Conservation (phyloP, 2,113 vertebrate genomes). For the Sapajus apella region DNA sequence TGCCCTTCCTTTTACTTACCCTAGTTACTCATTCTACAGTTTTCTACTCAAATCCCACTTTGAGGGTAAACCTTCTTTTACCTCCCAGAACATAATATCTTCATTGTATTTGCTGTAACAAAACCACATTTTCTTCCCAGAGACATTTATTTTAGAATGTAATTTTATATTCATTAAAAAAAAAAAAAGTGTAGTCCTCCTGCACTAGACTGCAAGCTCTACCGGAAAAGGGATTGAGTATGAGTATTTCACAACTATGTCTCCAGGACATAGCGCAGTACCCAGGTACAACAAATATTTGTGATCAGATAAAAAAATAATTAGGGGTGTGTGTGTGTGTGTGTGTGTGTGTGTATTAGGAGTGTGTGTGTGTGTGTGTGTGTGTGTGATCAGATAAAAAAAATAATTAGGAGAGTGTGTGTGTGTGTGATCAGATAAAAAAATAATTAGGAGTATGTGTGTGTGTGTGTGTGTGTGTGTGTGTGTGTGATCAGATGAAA, state of each 20-base stretch:
- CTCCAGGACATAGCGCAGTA: background rate
- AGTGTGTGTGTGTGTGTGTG: too few relatives aligned
- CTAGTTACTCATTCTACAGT: background rate
- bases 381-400: too few relatives aligned
- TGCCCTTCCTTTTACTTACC: background rate
- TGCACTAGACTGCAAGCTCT: background rate
- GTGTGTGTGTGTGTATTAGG: too few relatives aligned
- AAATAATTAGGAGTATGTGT: too few relatives aligned
- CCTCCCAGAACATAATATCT: background rate
- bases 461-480: too few relatives aligned
- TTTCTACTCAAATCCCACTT: constrained; percentile 30
- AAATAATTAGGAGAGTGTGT: too few relatives aligned
- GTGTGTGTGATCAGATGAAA: too few relatives aligned
- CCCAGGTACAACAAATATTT: background rate
- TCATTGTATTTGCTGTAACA: background rate
- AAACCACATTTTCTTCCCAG: background rate
- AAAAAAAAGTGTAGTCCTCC: background rate
- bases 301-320: background rate
- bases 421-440: too few relatives aligned
- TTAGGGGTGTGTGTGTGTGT: background rate
- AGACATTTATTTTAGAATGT: background rate
- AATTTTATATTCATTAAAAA: background rate
- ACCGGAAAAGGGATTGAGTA: background rate
- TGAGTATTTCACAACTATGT: background rate
- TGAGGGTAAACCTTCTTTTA: background rate